These are phyloP conservation scores for Drosophila mulleri DNA, from an alignment of 2,888 invertebrate genomes.

Conservation along the genomic window DNA sequence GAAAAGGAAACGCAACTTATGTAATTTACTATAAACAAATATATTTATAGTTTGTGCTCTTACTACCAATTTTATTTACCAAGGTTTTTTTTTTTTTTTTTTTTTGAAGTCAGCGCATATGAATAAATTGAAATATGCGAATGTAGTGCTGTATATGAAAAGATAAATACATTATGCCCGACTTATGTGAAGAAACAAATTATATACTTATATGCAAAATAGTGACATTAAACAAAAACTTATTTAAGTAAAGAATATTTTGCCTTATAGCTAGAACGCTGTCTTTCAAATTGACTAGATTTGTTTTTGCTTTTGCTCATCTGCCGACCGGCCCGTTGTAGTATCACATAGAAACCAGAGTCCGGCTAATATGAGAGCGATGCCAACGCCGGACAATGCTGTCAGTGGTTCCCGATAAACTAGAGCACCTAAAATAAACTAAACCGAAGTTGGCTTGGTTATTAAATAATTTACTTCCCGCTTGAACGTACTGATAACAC, in stretches of 20 bases:
- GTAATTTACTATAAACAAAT: constrained; percentile 67
- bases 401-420: constrained; percentile 90
- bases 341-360: constrained; percentile 87
- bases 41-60: constrained; percentile 74
- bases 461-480: neutral
- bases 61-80: constrained; percentile 45
- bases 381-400: constrained; percentile 90
- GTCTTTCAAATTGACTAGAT: constrained; percentile 8
- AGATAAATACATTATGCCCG: constrained; percentile 40
- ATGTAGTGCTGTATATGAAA: constrained; percentile 41
- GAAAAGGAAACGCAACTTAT: constrained; percentile 50
- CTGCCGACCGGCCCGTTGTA: neutral
- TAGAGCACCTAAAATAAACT: constrained; percentile 89
- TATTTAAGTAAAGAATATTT: constrained; percentile 47
- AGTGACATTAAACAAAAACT: constrained; percentile 68
- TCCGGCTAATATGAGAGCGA: constrained; percentile 89
- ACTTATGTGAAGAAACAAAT: constrained; percentile 46
- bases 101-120: neutral
- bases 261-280: constrained; percentile 3
- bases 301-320: constrained; percentile 18
- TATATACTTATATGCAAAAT: constrained; percentile 66
- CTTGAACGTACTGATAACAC: constrained; percentile 86
- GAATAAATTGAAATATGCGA: constrained; percentile 12
- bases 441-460: constrained; percentile 31
- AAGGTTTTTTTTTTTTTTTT: constrained; percentile 13